Percentiles rank a stretch among this genome's conserved stretches.
Evolutionary conservation across 2,797 vertebrate species (phyloP).

Genomic region (Chelmon rostratus): DNA sequence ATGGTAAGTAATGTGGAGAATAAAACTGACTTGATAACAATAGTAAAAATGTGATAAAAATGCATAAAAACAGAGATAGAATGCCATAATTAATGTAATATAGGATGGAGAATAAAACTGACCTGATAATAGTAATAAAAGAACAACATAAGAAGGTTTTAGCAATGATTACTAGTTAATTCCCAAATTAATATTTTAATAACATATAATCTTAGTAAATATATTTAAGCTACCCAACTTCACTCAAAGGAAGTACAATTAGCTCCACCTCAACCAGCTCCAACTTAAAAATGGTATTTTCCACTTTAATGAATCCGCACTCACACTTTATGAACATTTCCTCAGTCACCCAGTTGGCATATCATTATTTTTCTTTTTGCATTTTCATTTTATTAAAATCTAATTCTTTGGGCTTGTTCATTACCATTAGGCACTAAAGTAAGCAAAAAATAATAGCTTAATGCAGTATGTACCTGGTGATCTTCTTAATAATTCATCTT

Average conservation of each 20-base stretch:
- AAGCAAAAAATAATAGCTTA: neutral
- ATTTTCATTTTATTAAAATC: neutral
- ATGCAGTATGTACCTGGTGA: neutral
- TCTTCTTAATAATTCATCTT: constrained; percentile 2
- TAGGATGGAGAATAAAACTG: too few species aligned
- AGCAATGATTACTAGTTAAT: neutral
- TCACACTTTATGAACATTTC: neutral
- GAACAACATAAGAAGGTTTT: too few species aligned
- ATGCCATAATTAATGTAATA: too few species aligned
- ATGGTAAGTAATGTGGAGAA: too few species aligned
- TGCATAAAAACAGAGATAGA: too few species aligned
- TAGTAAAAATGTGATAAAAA: too few species aligned
- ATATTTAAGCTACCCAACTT: neutral
- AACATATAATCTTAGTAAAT: neutral
- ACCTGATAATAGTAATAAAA: too few species aligned
- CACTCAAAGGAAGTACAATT: neutral
- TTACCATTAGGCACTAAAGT: neutral
- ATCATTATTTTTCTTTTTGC: neutral
- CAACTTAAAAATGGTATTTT: neutral
- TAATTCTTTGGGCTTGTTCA: neutral
- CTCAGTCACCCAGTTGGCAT: neutral
- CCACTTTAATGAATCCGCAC: neutral
- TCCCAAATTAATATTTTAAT: neutral
- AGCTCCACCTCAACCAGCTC: neutral
- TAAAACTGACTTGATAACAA: too few species aligned